Evolutionary conservation across 2,113 vertebrate species (phyloP), one percentile per base, ranked within the genome.

Genomic region (Elephas maximus): DNA sequence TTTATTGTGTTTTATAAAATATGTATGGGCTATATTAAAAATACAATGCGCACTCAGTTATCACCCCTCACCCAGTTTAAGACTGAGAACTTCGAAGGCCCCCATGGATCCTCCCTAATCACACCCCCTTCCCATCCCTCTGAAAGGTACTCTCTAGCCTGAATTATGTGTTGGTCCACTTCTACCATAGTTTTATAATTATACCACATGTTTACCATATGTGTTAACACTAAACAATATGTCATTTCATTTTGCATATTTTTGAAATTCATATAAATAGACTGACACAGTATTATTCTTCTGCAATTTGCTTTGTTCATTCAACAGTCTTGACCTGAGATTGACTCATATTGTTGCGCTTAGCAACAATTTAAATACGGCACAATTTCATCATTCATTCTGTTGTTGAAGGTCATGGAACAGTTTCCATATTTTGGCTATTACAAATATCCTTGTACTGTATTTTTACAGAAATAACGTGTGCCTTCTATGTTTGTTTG

Each of bases 161-260:
- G 26, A 53, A 60, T 8, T 53, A 8, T 60, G 41, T 18, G 8
- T 21, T 44, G 26, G 8, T 69, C 53, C 24, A 1, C 48, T 83
- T 78, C 74, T 83, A n/a, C 88, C 57, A 74, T 41, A 4, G 91
- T 79, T 94, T 89, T 53, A 89, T 41, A 30, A 63, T 51, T 77
- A 90, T 57, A 78, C 51, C 65, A 48, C 33, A 44, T 37, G 69
- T 71, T n/a, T 71, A 71, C 33, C 33, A 73, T n/a, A 44, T 15
- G 37, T 77, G 26, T 79, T 79, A 26, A 30, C 15, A 33, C 45
- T 88, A 77, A 84, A 62, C 60, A 92, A 53, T 5, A 11, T 2
- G 23, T 77, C 65, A 8, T 44, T 78, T 88, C 18, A 14, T 23
- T 92, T 53, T 88, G 73, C 53, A 4, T 79, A 26, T 57, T 83